These are phyloP conservation scores for Petrolisthes cinctipes DNA, from an alignment of 2,888 invertebrate species.

Conservation along the genomic window DNA sequence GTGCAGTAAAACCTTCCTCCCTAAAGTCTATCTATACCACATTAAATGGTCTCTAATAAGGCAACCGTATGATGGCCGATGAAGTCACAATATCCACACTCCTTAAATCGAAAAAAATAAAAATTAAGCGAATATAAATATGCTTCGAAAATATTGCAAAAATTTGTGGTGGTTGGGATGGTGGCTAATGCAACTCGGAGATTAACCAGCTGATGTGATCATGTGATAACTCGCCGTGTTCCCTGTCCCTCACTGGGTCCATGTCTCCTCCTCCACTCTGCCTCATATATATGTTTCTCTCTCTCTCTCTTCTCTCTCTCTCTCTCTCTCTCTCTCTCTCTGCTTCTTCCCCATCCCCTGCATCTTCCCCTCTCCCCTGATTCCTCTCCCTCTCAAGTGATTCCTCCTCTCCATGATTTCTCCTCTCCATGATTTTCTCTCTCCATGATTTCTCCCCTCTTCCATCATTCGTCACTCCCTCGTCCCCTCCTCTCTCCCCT, in stretches of 20 bases:
- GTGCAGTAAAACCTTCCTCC: too few species aligned
- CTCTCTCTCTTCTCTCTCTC: slow-evolving; percentile 9
- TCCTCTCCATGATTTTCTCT: neutral
- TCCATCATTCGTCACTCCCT: neutral
- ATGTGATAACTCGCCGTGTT: neutral
- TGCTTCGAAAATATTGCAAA: slow-evolving; percentile 2
- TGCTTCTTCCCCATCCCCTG: neutral
- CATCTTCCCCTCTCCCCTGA: neutral
- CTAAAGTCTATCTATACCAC: too few species aligned
- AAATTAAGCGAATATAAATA: neutral
- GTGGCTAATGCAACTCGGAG: neutral
- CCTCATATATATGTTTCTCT: neutral
- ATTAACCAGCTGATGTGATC: slow-evolving; percentile 28
- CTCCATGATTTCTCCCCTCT: neutral
- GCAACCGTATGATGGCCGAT: too few species aligned
- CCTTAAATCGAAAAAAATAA: too few species aligned
- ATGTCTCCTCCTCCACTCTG: neutral
- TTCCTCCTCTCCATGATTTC: neutral
- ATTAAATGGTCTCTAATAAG: too few species aligned
- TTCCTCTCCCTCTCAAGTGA: neutral
- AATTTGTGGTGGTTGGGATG: neutral
- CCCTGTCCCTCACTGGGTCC: neutral
- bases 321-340: neutral
- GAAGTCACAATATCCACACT: too few species aligned
- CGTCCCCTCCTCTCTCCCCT: neutral